Conservation (phyloP, 2,113 vertebrate species). For the Notarius quadriscutis region DNA sequence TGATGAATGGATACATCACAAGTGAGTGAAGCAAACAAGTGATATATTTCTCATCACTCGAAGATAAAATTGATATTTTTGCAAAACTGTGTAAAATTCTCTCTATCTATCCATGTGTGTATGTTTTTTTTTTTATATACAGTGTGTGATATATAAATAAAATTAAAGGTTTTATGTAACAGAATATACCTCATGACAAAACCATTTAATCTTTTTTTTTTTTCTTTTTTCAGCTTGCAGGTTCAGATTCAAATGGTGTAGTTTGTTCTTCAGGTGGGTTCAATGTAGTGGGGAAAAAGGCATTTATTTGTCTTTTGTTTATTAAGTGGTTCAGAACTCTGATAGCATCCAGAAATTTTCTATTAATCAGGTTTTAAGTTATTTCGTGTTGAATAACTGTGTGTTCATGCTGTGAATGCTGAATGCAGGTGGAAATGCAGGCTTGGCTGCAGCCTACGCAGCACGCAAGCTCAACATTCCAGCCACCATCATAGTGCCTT, state of each 20-base stretch:
- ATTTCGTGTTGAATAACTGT: neutral
- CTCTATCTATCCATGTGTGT: no score
- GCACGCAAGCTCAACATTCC: slow-evolving; percentile 72
- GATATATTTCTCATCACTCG: no score
- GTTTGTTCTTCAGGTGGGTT: slow-evolving; percentile 76
- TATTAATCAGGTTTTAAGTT: neutral
- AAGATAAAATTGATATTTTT: no score
- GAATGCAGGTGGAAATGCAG: slow-evolving; percentile 76
- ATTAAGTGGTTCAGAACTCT: neutral
- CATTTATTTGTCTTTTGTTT: neutral
- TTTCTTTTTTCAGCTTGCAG: slow-evolving; percentile 53
- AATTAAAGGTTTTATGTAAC: neutral
- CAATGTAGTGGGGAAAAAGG: neutral
- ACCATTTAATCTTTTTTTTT: neutral
- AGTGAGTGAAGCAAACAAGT: no score
- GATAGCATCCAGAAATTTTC: no score
- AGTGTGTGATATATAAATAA: no score
- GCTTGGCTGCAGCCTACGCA: slow-evolving; percentile 74
- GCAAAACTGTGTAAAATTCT: no score
- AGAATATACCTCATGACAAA: neutral
- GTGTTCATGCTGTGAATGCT: slow-evolving; percentile 16
- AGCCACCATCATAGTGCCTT: slow-evolving; percentile 73
- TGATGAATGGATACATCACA: no score
- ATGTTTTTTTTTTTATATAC: no score
- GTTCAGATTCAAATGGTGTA: slow-evolving; percentile 69